Percentiles rank a stretch among this genome's conserved stretches.
Evolutionary conservation across 2,113 vertebrate genomes (phyloP).

Genomic region (Eleginops maclovinus): DNA sequence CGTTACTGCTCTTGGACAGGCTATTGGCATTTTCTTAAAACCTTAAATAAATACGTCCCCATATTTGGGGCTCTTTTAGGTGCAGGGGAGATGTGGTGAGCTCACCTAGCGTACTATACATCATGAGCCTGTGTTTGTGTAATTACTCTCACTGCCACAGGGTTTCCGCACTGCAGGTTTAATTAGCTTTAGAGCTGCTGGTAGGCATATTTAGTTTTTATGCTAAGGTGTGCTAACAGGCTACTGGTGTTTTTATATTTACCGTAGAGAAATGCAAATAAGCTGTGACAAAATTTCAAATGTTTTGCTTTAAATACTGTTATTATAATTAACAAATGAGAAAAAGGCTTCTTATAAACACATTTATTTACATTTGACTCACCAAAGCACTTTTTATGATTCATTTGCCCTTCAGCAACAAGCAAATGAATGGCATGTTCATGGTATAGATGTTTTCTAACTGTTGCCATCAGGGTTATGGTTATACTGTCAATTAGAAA

Average conservation of each 20-base stretch:
- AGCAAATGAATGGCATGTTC: not conserved
- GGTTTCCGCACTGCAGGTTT: no score
- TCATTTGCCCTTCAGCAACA: not conserved
- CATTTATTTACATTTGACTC: not conserved
- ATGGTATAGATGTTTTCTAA: not conserved
- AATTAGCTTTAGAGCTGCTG: no score
- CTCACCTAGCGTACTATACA: no score
- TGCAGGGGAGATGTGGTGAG: no score
- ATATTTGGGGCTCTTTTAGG: no score
- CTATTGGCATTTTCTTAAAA: no score
- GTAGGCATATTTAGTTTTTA: not conserved
- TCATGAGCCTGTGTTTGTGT: no score
- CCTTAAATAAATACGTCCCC: no score
- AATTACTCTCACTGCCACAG: no score
- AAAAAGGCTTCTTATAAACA: not conserved
- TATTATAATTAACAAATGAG: not conserved
- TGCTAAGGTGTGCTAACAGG: not conserved
- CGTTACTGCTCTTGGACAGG: no score
- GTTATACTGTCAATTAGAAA: conserved; percentile 11
- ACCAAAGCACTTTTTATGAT: not conserved
- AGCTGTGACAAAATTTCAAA: not conserved
- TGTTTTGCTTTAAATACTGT: not conserved
- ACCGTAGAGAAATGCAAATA: not conserved
- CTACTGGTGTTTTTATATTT: not conserved
- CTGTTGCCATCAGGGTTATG: conserved; percentile 1